Evolutionary conservation across 2,797 vertebrate genomes (phyloP).

Genomic region (Protosalanx chinensis): DNA sequence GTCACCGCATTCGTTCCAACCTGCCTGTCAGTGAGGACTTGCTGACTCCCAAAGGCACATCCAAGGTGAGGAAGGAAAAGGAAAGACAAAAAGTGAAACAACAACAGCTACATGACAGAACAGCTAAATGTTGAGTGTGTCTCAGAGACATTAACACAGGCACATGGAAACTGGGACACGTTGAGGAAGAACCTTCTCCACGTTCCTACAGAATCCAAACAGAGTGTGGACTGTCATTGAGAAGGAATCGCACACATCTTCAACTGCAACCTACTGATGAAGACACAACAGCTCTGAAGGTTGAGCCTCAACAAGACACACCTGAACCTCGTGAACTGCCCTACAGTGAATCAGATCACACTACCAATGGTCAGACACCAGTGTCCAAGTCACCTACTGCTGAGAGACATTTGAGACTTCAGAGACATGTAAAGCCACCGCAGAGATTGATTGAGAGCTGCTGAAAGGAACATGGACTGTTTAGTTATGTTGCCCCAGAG

Average conservation of each 20-base stretch:
- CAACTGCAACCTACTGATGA: neutral
- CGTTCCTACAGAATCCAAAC: neutral
- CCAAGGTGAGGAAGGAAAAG: slow-evolving; percentile 1
- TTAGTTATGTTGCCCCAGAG: too few species aligned
- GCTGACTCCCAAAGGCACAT: slow-evolving; percentile 15
- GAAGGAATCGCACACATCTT: neutral
- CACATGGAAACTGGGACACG: neutral
- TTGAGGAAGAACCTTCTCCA: neutral
- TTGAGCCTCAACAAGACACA: neutral
- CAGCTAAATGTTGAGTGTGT: neutral
- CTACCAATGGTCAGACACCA: neutral
- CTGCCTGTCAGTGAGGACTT: slow-evolving; percentile 8
- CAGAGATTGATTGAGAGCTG: neutral
- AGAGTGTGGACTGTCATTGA: neutral
- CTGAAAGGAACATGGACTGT: neutral
- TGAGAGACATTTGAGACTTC: neutral
- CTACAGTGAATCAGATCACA: neutral
- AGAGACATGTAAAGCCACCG: neutral
- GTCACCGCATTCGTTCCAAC: neutral
- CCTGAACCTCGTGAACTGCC: neutral
- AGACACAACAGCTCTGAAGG: neutral
- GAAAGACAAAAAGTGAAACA: neutral
- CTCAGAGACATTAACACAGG: neutral
- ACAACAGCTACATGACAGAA: neutral
- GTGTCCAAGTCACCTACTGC: neutral